Evolutionary conservation across 2,113 vertebrate genomes (phyloP).

Genomic region (Periophthalmus modestus): DNA sequence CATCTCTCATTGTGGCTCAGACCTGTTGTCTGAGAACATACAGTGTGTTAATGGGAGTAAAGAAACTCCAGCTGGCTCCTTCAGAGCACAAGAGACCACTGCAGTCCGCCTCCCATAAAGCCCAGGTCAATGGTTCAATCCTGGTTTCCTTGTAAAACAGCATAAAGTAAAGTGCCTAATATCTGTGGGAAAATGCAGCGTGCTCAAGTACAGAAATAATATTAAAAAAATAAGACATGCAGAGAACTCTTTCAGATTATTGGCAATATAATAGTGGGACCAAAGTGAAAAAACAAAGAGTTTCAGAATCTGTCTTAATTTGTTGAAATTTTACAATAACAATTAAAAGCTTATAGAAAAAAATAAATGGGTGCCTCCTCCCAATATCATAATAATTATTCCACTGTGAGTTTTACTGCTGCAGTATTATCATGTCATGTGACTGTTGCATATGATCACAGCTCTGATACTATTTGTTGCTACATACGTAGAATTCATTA

Average conservation of each 20-base stretch:
- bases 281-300: too few species aligned
- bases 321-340: too few species aligned
- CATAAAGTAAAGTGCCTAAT: conserved; percentile 40
- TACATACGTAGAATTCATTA: background rate
- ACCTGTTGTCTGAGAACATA: conserved; percentile 48
- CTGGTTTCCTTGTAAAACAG: conserved; percentile 41
- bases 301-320: too few species aligned
- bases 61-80: conserved; percentile 64
- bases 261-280: background rate
- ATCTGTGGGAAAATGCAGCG: background rate
- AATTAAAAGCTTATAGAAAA: too few species aligned
- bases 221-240: background rate
- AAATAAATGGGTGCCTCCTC: too few species aligned
- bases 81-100: conserved; percentile 34
- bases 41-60: conserved; percentile 53
- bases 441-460: too few species aligned
- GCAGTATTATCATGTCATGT: too few species aligned
- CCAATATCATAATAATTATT: too few species aligned
- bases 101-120: conserved; percentile 52
- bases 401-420: too few species aligned
- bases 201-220: background rate
- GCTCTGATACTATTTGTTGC: too few species aligned
- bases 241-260: background rate
- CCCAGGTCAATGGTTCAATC: conserved; percentile 56
- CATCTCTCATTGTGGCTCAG: conserved; percentile 25